These are phyloP conservation scores for Morinoia aosen DNA, from an alignment of 2,888 invertebrate genomes.

Conservation along the genomic window DNA sequence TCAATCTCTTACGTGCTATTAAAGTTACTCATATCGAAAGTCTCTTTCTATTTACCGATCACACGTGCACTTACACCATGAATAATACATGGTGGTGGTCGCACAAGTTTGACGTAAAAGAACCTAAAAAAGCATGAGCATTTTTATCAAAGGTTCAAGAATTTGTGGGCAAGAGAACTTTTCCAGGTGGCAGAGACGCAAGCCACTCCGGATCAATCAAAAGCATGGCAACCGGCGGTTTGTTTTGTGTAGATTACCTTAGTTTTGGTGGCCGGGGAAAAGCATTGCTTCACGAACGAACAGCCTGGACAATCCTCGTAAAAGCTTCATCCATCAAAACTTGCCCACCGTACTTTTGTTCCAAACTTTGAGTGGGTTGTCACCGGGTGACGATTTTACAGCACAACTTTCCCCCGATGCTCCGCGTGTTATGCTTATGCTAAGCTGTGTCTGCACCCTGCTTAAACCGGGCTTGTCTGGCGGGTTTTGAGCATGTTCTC, in stretches of 20 bases:
- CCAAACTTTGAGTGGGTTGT: slow-evolving; percentile 45
- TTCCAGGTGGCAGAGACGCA: background rate
- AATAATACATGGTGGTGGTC: background rate
- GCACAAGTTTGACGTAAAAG: background rate
- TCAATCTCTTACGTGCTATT: background rate
- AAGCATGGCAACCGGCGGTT: slow-evolving; percentile 7
- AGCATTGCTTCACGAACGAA: slow-evolving; percentile 30
- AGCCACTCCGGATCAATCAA: slow-evolving; percentile 28
- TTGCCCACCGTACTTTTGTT: slow-evolving; percentile 52
- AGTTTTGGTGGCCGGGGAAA: background rate
- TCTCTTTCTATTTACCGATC: background rate
- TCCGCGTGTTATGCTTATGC: background rate
- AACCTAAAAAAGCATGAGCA: background rate
- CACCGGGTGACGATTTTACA: slow-evolving; percentile 45
- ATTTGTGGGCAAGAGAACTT: slow-evolving; percentile 21
- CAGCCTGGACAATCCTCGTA: slow-evolving; percentile 19
- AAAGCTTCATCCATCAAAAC: slow-evolving; percentile 48
- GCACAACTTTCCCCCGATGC: background rate
- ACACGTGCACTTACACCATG: background rate
- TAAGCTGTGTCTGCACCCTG: background rate
- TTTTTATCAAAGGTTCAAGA: slow-evolving; percentile 12
- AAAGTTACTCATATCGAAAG: background rate
- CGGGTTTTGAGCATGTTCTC: background rate
- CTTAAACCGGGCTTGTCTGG: background rate
- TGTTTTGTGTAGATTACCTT: slow-evolving; percentile 39